phyloP scores from a whole-genome alignment of 2,888 invertebrate genomes.

The Eupithecia pulchellata region DNA sequence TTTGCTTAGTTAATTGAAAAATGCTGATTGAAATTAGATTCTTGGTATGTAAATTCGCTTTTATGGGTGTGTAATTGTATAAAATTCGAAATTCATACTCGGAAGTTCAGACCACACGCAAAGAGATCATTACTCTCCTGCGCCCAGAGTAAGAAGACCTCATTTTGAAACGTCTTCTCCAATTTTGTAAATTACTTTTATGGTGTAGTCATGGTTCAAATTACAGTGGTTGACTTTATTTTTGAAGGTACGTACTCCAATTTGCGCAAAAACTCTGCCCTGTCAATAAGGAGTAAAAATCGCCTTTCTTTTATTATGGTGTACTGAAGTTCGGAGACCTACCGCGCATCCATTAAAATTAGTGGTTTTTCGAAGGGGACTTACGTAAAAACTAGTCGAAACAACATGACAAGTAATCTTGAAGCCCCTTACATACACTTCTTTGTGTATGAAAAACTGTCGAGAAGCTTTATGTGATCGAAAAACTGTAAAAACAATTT shows the following conservation, averaged over 20 bases:
- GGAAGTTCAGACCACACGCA: slow-evolving; percentile 70
- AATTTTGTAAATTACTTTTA: slow-evolving; percentile 52
- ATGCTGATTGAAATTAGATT: slow-evolving; percentile 63
- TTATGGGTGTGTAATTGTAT: slow-evolving; percentile 57
- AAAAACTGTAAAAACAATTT: neutral
- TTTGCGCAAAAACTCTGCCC: slow-evolving; percentile 60
- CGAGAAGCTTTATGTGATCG: neutral
- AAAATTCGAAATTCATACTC: slow-evolving; percentile 59
- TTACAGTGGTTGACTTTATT: slow-evolving; percentile 55
- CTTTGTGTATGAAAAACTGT: neutral
- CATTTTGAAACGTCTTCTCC: slow-evolving; percentile 50
- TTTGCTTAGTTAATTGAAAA: slow-evolving; percentile 59
- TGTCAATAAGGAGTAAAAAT: slow-evolving; percentile 60
- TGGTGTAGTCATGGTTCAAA: slow-evolving; percentile 51
- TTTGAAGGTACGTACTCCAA: slow-evolving; percentile 67
- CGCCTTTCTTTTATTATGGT: slow-evolving; percentile 59
- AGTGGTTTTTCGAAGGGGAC: slow-evolving; percentile 43
- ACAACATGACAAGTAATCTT: neutral
- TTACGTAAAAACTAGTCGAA: slow-evolving; percentile 39
- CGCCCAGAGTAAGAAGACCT: slow-evolving; percentile 55
- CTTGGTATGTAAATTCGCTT: slow-evolving; percentile 59
- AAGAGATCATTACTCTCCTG: slow-evolving; percentile 61
- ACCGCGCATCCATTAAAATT: slow-evolving; percentile 48
- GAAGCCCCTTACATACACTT: neutral
- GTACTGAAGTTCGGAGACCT: slow-evolving; percentile 54